Evolutionary conservation across 1,140 invertebrate genomes (phyloP).

Genomic region (Drosophila jambulina): DNA sequence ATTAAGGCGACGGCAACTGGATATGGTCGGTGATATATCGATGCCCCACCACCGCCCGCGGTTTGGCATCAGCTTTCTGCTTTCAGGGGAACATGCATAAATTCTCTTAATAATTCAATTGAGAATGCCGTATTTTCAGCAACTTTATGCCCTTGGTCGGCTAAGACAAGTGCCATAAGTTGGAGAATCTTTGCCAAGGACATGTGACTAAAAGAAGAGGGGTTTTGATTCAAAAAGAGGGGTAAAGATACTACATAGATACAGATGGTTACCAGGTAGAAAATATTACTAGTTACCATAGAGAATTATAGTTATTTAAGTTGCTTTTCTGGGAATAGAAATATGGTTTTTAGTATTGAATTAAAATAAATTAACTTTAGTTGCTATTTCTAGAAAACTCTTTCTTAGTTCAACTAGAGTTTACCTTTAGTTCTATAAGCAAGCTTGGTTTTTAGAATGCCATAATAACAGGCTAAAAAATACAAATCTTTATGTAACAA

Average conservation of each 20-base stretch:
- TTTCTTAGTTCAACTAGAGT: neutral
- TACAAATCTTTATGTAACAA: neutral
- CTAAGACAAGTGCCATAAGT: neutral
- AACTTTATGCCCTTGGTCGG: slow-evolving; percentile 34
- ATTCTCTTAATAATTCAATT: slow-evolving; percentile 79
- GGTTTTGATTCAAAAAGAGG: neutral
- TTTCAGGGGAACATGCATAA: slow-evolving; percentile 52
- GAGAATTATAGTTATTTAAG: neutral
- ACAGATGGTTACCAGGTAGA: neutral
- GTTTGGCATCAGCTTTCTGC: slow-evolving; percentile 26
- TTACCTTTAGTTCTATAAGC: neutral
- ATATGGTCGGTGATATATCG: slow-evolving; percentile 75
- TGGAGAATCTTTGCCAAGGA: neutral
- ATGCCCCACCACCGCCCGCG: slow-evolving; percentile 12
- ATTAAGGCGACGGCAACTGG: slow-evolving; percentile 63
- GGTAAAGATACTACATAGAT: neutral
- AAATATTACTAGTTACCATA: neutral
- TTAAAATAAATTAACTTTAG: no score
- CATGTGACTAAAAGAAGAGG: neutral
- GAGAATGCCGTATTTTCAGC: slow-evolving; percentile 55
- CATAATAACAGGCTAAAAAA: no score
- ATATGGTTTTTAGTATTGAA: neutral
- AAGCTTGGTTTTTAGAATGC: no score
- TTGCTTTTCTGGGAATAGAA: neutral
- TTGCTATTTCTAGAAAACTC: neutral